These are phyloP conservation scores for Ptiloglossa arizonensis DNA, from an alignment of 1,140 invertebrate genomes.

Conservation along the genomic window DNA sequence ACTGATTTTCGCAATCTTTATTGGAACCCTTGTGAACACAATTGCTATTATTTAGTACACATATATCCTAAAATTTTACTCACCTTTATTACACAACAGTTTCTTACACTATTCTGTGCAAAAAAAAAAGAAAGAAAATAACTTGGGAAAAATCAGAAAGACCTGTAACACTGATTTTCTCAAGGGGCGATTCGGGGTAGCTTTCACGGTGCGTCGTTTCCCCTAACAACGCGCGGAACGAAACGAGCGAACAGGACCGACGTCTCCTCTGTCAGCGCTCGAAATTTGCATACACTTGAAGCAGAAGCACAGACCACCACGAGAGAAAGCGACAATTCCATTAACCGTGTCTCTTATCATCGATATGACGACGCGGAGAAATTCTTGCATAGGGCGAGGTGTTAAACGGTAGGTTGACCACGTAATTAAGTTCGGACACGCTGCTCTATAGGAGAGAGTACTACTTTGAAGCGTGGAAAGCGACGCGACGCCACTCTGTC, in stretches of 20 bases:
- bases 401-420: background rate
- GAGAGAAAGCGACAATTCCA: background rate
- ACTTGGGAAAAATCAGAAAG: too few species aligned
- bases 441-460: background rate
- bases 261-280: background rate
- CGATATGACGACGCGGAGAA: background rate
- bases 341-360: background rate
- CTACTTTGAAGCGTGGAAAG: constrained; percentile 13
- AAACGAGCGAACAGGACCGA: background rate
- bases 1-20: too few species aligned
- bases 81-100: too few species aligned
- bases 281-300: background rate
- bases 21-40: too few species aligned
- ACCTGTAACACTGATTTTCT: too few species aligned
- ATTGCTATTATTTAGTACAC: too few species aligned
- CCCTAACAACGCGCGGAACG: too few species aligned
- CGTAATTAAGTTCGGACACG: constrained; percentile 4
- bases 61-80: too few species aligned
- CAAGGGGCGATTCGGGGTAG: too few species aligned
- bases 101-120: too few species aligned
- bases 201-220: background rate
- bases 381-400: background rate
- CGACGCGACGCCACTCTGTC: too few species aligned
- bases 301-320: background rate
- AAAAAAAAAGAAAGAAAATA: too few species aligned